phyloP scores from a whole-genome alignment of 1,140 invertebrate genomes.

The Orius laevigatus region DNA sequence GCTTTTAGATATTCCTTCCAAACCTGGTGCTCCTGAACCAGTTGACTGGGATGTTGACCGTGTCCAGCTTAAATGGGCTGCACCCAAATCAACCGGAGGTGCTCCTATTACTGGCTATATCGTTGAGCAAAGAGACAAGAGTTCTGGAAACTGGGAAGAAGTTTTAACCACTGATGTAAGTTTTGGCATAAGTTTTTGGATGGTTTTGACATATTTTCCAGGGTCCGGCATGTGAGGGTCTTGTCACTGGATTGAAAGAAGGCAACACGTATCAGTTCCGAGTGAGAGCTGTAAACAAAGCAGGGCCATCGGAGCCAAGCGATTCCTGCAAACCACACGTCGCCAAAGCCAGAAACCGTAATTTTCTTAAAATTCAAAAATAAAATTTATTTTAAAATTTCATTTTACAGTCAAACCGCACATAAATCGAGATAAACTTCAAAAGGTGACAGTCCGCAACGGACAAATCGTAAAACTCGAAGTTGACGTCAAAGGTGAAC shows the following conservation, averaged over 20 bases:
- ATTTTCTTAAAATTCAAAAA: conserved; percentile 23
- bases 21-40: conserved; percentile 75
- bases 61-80: conserved; percentile 84
- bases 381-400: background rate
- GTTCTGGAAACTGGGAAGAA: conserved; percentile 74
- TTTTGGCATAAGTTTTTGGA: background rate
- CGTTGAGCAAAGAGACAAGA: conserved; percentile 93
- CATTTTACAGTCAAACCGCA: conserved; percentile 58
- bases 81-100: conserved; percentile 77
- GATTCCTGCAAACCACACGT: conserved; percentile 75
- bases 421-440: conserved; percentile 83
- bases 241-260: conserved; percentile 73
- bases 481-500: conserved; percentile 89
- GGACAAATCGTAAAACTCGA: conserved; percentile 83
- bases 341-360: conserved; percentile 77
- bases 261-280: conserved; percentile 88
- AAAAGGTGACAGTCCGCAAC: conserved; percentile 73
- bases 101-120: conserved; percentile 91
- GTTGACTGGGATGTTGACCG: conserved; percentile 87
- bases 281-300: conserved; percentile 84
- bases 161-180: conserved; percentile 57
- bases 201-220: conserved; percentile 22
- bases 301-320: conserved; percentile 76
- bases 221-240: conserved; percentile 62
- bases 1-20: conserved; percentile 57